These are phyloP conservation scores for Pecten maximus DNA, from an alignment of 2,888 invertebrate genomes.

Conservation along the genomic window DNA sequence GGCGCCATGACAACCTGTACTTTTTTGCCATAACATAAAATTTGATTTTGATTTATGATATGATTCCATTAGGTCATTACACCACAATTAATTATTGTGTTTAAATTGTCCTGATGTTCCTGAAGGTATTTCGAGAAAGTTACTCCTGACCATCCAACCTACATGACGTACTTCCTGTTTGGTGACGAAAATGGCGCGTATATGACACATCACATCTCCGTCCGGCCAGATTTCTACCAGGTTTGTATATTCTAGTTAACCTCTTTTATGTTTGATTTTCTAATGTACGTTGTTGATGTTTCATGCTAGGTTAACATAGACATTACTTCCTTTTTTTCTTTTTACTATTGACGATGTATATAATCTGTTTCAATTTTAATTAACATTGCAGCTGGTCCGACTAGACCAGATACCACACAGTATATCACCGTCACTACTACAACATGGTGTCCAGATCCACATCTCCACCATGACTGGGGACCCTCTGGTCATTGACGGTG, in stretches of 20 bases:
- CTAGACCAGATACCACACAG: background rate
- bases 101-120: background rate
- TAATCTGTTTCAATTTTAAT: background rate
- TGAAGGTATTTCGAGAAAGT: background rate
- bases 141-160: background rate
- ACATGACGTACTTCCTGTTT: conserved; percentile 18
- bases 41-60: no score
- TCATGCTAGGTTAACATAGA: no score
- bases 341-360: no score
- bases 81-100: no score
- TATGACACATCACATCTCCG: background rate
- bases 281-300: no score
- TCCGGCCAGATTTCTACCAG: conserved; percentile 1
- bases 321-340: no score
- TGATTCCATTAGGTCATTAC: no score
- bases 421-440: background rate
- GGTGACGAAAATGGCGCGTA: conserved; percentile 10
- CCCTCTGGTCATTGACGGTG: background rate
- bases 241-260: background rate
- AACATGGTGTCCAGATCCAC: background rate
- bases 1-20: no score
- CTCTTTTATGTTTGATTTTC: no score
- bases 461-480: background rate
- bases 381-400: background rate
- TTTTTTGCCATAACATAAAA: no score